These are phyloP conservation scores for Cryptocephalus primarius DNA, from an alignment of 2,888 invertebrate species.

Conservation along the genomic window DNA sequence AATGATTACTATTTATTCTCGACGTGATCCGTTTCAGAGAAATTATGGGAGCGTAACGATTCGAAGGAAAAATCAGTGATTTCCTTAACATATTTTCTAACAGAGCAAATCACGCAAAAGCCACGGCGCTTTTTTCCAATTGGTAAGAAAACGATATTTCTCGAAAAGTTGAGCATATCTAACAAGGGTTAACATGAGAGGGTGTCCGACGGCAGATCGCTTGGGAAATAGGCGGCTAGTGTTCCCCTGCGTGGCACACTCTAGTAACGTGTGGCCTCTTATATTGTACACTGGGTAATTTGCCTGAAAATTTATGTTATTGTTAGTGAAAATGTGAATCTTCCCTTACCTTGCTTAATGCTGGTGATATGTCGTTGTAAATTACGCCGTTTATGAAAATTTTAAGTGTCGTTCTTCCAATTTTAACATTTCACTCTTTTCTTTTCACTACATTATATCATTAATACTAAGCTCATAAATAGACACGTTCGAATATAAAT, in stretches of 20 bases:
- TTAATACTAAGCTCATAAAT: too few species aligned
- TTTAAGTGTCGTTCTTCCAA: too few species aligned
- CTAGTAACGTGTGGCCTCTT: conserved; percentile 18
- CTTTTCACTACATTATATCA: neutral
- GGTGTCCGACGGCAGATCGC: conserved; percentile 14
- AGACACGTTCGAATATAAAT: too few species aligned
- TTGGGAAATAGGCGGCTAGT: conserved; percentile 19
- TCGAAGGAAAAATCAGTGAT: too few species aligned
- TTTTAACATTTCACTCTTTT: neutral
- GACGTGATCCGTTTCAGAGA: too few species aligned
- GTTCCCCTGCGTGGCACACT: conserved; percentile 22
- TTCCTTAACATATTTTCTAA: too few species aligned
- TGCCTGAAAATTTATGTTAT: conserved; percentile 31
- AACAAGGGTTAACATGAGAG: conserved; percentile 11
- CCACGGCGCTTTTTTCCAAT: neutral
- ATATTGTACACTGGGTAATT: conserved; percentile 24
- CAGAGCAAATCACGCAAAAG: neutral
- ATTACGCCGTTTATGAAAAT: too few species aligned
- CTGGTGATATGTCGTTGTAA: conserved; percentile 1
- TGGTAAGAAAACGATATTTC: conserved; percentile 6
- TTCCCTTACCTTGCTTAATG: conserved; percentile 8
- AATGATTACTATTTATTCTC: too few species aligned
- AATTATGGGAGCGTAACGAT: too few species aligned
- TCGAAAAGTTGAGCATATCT: conserved; percentile 10
- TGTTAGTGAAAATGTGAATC: conserved; percentile 26